Evolutionary conservation across 64 coral and sea anemone species (phyloP), one percentile per base, ranked within the genome.

Genomic region (Stichodactyla mertensii): DNA sequence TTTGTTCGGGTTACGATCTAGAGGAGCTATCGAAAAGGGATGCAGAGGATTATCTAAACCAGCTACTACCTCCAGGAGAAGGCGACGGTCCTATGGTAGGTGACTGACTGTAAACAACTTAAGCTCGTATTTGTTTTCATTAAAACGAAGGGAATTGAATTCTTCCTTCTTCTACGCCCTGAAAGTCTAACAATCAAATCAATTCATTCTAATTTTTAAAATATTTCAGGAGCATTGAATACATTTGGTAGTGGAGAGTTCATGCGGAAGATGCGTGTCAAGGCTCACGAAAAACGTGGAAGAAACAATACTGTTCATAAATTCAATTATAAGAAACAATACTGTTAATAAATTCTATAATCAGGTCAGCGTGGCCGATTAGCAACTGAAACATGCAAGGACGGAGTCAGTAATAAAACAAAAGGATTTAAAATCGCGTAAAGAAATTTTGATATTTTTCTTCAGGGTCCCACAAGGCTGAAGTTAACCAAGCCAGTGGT

Each of bases 401-500:
- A 6, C 8, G 24, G 7, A 31, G n/a, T 28, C 1, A 12, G 12
- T 74, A 31, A 10, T 13, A 74, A 31, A 20, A 23, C 4, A 22
- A 66, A n/a, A 66, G 22, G 36, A 45, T 45, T 45, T 5, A 8
- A 66, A n/a, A 22, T 66, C 9, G 0, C 59, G 14, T 61, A 15
- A 13, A 61, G 4, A 15, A 61, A 5, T 61, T 67, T n/a, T 58
- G 56, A 58, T 58, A 11, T 58, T 2, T 69, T 74, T 59, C 64
- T 93, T 59, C 18, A 98, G 95, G 95, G 95, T 26, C 92, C 92
- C 12, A 87, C 95, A 31, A 86, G 95, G 81, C 57, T 94, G 9
- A 94, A 98, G 77, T 71, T 98, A 16, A 94, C 83, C 27, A 98
- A 98, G 61, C 95, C 95, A 66, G 79, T 98, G 15, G 93, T 98